These are phyloP conservation scores for Anas bahamensis DNA, from an alignment of 2,797 vertebrate genomes.

Conservation along the genomic window DNA sequence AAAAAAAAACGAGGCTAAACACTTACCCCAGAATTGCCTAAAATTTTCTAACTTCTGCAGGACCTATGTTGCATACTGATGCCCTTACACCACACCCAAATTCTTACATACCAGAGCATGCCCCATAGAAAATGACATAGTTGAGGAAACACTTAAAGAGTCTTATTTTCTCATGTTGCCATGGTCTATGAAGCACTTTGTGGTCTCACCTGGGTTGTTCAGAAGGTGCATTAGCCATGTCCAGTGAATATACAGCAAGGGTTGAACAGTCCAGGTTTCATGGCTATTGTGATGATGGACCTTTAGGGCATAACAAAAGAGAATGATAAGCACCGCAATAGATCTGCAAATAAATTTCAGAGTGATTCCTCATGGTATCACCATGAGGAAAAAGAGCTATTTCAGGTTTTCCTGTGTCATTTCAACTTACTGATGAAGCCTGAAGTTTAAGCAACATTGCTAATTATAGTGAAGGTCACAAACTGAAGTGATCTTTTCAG, in stretches of 20 bases:
- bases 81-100: neutral
- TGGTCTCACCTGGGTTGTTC: neutral
- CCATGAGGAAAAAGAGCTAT: neutral
- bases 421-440: neutral
- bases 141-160: neutral
- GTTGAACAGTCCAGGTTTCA: neutral
- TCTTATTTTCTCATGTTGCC: neutral
- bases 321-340: neutral
- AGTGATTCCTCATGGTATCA: neutral
- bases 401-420: neutral
- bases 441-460: neutral
- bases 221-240: neutral
- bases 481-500: neutral
- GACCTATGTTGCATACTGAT: fast-evolving
- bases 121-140: neutral
- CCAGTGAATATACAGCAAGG: neutral
- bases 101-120: fast-evolving
- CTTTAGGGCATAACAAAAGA: neutral
- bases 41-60: neutral
- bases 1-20: neutral
- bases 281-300: neutral
- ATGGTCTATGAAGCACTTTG: neutral
- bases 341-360: neutral
- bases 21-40: neutral
- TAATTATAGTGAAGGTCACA: neutral